phyloP scores from a whole-genome alignment of 2,113 vertebrate species.

The Ranitomeya variabilis region DNA sequence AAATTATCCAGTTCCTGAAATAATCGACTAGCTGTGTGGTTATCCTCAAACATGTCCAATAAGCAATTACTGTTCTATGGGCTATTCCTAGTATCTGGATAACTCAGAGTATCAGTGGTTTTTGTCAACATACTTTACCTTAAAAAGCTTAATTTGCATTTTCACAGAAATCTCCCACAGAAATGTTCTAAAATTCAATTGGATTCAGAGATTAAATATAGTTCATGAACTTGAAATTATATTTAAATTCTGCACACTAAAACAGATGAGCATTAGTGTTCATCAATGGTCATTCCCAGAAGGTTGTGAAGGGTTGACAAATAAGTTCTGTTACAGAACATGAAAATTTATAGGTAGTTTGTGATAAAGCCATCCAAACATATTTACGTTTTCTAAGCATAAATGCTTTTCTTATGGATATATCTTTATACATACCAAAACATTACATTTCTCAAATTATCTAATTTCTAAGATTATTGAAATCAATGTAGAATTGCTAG shows the following conservation, averaged over 20 bases:
- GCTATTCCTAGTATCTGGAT: constrained; percentile 28
- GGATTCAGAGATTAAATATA: constrained; percentile 2
- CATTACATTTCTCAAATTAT: too few relatives aligned
- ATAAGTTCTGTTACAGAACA: not conserved
- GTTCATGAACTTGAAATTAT: constrained; percentile 28
- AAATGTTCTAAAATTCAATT: constrained; percentile 21
- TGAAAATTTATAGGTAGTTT: not conserved
- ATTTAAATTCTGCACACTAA: not conserved
- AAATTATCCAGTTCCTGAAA: constrained; percentile 47
- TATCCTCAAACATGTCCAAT: constrained; percentile 41
- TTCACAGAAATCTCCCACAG: constrained; percentile 5
- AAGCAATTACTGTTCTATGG: constrained; percentile 35
- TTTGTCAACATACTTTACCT: constrained; percentile 31
- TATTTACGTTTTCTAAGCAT: not conserved
- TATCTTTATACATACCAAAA: too few relatives aligned
- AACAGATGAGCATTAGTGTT: not conserved
- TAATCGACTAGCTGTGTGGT: constrained; percentile 40
- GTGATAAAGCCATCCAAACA: not conserved
- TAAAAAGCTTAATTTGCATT: constrained; percentile 36
- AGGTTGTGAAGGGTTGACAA: not conserved
- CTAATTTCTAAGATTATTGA: too few relatives aligned
- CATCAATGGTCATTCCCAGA: not conserved
- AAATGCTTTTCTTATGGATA: not conserved
- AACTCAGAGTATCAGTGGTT: constrained; percentile 17
- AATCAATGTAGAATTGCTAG: too few relatives aligned